Conservation (phyloP, 1,140 invertebrate genomes). For the Bacillus rossius region DNA sequence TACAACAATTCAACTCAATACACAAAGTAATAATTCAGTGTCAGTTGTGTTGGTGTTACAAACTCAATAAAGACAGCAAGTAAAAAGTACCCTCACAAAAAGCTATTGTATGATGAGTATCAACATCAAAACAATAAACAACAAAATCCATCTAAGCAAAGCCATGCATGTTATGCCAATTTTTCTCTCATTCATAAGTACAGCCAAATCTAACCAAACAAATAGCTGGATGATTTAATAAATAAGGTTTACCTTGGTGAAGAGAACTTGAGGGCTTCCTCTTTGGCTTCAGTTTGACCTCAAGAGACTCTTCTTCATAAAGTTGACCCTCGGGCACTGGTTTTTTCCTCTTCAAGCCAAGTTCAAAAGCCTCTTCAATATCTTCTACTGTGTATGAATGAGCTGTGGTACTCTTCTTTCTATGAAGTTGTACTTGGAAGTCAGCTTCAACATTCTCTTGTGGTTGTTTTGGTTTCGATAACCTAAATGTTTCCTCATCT, state of each 20-base stretch:
- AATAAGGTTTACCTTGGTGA: conserved; percentile 28
- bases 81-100: too few species aligned
- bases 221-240: not conserved
- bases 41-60: too few species aligned
- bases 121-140: too few species aligned
- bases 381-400: conserved; percentile 40
- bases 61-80: too few species aligned
- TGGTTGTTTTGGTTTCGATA: conserved; percentile 33
- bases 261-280: conserved; percentile 50
- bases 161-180: too few species aligned
- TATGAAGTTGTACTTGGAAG: conserved; percentile 33
- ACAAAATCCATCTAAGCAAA: not conserved
- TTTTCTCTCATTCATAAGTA: too few species aligned
- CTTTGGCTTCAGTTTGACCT: conserved; percentile 50
- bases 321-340: conserved; percentile 36
- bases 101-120: too few species aligned
- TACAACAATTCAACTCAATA: too few species aligned
- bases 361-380: conserved; percentile 40
- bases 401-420: conserved; percentile 25
- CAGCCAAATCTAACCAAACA: too few species aligned
- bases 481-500: conserved; percentile 55
- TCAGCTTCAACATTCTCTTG: conserved; percentile 41
- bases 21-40: too few species aligned
- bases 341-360: conserved; percentile 43
- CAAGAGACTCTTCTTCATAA: conserved; percentile 53